Evolutionary conservation across 2,888 invertebrate species (phyloP), one percentile per base, ranked within the genome.

Genomic region (Adelognathus sp.): DNA sequence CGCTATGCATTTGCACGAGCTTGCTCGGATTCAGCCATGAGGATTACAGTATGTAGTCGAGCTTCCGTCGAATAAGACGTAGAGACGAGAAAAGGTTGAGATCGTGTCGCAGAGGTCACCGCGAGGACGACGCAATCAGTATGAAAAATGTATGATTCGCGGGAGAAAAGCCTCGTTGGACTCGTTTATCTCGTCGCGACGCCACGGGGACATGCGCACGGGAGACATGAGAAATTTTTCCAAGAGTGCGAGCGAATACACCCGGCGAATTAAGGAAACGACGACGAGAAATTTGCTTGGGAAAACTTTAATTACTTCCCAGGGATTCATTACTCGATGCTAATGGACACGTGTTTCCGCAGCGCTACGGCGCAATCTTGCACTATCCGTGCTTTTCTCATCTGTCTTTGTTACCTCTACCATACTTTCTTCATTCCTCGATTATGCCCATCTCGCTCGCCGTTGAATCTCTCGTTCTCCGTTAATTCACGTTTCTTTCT

Each of bases 231-330:
- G 72, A 54, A 66, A 79, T 24, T 50, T 50, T 50, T 3, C 11
- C 21, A 24, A 21, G 50, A n/a, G 50, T 50, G 16, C 50, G 33
- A 69, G 24, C 27, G 69, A 56, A n/a, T 56, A 75, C 69, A 76
- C 50, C 64, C 67, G 36, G 78, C n/a, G n/a, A n/a, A 71, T 69
- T 16, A 39, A 24, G 7, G 69, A n/a, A 50, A 50, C 36, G n/a
- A 58, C 72, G 77, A 82, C 60, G 82, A 71, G 77, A 86, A 85
- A 88, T 88, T 87, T 83, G 81, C 83, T 78, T 76, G 85, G 81
- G 86, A 83, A 88, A 90, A 90, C 85, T 89, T 89, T 89, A 89
- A 90, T 90, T 90, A 89, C 89, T 89, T 88, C 83, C 87, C 80
- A 80, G 86, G 84, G 86, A 89, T 88, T 90, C 88, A 89, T 89